Conservation (phyloP, 2,888 invertebrate species). For the Agonopterix subpropinquella region DNA sequence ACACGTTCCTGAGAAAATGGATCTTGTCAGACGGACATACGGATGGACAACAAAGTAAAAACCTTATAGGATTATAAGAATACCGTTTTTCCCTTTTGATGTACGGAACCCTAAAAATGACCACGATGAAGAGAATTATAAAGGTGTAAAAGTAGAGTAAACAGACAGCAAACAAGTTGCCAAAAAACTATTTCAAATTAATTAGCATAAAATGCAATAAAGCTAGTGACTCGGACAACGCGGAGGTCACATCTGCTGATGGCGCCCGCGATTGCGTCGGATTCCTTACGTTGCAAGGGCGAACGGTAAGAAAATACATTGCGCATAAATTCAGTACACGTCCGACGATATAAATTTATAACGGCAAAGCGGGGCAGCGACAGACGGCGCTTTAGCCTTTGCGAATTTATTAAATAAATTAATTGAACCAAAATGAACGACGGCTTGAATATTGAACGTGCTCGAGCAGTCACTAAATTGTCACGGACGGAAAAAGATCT, state of each 20-base stretch:
- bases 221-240: background rate
- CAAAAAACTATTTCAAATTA: no score
- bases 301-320: constrained; percentile 56
- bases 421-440: constrained; percentile 61
- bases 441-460: constrained; percentile 46
- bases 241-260: constrained; percentile 32
- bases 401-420: constrained; percentile 68
- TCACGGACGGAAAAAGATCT: no score
- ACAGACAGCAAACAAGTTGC: no score
- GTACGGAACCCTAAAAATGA: no score
- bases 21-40: no score
- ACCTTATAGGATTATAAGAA: no score
- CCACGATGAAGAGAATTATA: no score
- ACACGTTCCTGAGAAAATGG: no score
- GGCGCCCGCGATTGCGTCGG: constrained; percentile 20
- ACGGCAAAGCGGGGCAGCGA: constrained; percentile 52
- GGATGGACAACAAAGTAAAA: no score
- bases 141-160: no score
- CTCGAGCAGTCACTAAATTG: background rate
- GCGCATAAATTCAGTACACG: constrained; percentile 64
- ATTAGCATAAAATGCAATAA: no score
- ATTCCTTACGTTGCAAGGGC: constrained; percentile 37
- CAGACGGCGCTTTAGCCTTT: constrained; percentile 52
- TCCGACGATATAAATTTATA: constrained; percentile 69
- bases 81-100: no score